Percentiles rank a stretch among this genome's conserved stretches.
Conservation (phyloP, 2,797 vertebrate genomes). For the Catostomus latipinnis region DNA sequence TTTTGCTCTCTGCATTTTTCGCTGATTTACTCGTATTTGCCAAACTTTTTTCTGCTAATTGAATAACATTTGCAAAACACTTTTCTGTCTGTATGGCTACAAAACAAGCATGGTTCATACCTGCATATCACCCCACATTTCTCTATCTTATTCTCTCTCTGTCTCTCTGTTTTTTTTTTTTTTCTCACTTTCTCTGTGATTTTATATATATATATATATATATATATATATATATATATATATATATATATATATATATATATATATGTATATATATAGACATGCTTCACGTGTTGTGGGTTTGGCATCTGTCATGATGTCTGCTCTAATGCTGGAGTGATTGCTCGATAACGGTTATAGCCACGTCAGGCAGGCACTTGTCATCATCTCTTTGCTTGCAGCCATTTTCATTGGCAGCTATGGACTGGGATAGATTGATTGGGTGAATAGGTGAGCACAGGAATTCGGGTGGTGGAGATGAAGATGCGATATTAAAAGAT, state of each 20-base stretch:
- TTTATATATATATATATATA: constrained; percentile 66
- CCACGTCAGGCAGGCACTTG: constrained; percentile 68
- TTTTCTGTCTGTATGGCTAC: constrained; percentile 3
- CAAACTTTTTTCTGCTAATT: not conserved
- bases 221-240: constrained; percentile 62
- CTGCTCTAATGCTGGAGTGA: constrained; percentile 80
- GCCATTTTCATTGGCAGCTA: constrained; percentile 82
- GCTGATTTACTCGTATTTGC: not conserved
- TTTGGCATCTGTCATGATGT: constrained; percentile 69
- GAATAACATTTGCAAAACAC: constrained; percentile 12
- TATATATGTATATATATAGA: constrained; percentile 29
- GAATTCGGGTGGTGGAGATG: constrained; percentile 62
- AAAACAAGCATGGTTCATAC: constrained; percentile 30
- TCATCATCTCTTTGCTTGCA: constrained; percentile 78
- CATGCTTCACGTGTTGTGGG: constrained; percentile 76
- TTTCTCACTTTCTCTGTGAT: constrained; percentile 41
- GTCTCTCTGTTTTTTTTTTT: constrained; percentile 16
- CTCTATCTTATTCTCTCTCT: constrained; percentile 4
- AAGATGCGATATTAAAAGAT: constrained; percentile 75
- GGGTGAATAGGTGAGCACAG: constrained; percentile 72
- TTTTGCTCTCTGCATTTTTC: not conserved
- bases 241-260: too few species aligned
- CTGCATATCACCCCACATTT: not conserved
- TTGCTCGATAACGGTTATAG: constrained; percentile 80
- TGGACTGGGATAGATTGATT: constrained; percentile 74